phyloP scores from a whole-genome alignment of 1,140 invertebrate genomes.

The Littorina saxatilis region DNA sequence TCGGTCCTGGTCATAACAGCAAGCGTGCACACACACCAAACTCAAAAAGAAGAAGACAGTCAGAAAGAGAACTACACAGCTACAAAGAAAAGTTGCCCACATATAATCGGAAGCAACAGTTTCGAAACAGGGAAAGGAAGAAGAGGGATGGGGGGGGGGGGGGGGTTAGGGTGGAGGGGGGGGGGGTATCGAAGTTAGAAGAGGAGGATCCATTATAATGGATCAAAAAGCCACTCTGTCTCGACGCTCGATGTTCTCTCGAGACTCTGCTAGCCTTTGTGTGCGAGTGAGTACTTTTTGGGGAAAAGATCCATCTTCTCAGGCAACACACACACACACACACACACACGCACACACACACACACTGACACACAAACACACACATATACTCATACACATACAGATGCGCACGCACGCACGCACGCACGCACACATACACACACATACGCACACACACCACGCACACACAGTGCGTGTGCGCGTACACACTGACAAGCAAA shows the following conservation, averaged over 20 bases:
- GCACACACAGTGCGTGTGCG: background rate
- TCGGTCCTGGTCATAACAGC: no score
- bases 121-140: background rate
- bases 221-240: background rate
- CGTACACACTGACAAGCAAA: background rate
- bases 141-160: background rate
- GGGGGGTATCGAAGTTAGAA: background rate
- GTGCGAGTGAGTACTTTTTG: no score
- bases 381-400: background rate
- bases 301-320: no score
- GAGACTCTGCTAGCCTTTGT: no score
- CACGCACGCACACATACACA: conserved; percentile 5
- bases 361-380: background rate
- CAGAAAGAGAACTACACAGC: background rate
- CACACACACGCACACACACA: background rate
- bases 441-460: conserved; percentile 4
- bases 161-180: background rate
- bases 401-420: background rate
- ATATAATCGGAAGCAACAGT: no score
- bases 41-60: background rate
- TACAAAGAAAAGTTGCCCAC: background rate
- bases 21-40: no score
- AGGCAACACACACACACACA: conserved; percentile 9
- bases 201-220: background rate
- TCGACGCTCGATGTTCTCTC: no score